A percentile compares a stretch with the other conserved stretches of the same genome.
Evolutionary conservation across 2,113 vertebrate genomes (phyloP).

Genomic region (Sapajus apella): DNA sequence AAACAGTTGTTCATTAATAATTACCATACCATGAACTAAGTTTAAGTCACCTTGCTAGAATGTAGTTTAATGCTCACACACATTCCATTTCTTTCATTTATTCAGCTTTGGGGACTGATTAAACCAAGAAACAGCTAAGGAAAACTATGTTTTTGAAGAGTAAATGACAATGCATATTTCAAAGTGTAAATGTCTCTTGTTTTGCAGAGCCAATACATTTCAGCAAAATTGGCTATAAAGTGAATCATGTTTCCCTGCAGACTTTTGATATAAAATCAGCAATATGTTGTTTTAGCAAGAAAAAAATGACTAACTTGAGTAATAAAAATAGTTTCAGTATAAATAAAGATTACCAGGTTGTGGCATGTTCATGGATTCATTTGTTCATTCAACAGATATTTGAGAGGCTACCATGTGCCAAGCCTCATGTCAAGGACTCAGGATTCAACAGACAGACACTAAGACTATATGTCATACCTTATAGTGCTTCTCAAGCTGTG

Average conservation of each 20-base stretch:
- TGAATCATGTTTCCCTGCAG: slow-evolving; percentile 67
- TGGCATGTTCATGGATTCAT: background rate
- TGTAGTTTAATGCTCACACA: background rate
- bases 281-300: slow-evolving; percentile 69
- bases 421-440: background rate
- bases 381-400: background rate
- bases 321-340: slow-evolving; percentile 58
- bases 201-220: slow-evolving; percentile 67
- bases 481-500: background rate
- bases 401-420: background rate
- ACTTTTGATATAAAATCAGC: slow-evolving; percentile 63
- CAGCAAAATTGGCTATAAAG: slow-evolving; percentile 69
- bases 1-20: slow-evolving; percentile 53
- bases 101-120: slow-evolving; percentile 64
- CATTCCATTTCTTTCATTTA: slow-evolving; percentile 49
- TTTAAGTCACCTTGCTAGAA: slow-evolving; percentile 36
- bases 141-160: slow-evolving; percentile 59
- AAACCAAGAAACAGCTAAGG: slow-evolving; percentile 55
- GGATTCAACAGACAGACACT: background rate
- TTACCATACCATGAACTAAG: slow-evolving; percentile 20
- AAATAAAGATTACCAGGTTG: slow-evolving; percentile 59
- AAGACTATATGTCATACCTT: background rate
- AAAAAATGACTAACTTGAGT: slow-evolving; percentile 41
- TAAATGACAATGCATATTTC: slow-evolving; percentile 73
- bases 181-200: slow-evolving; percentile 64